Percentiles rank a stretch among this genome's conserved stretches.
phyloP scores from a whole-genome alignment of 2,797 vertebrate species.

The Acropternis orthonyx region DNA sequence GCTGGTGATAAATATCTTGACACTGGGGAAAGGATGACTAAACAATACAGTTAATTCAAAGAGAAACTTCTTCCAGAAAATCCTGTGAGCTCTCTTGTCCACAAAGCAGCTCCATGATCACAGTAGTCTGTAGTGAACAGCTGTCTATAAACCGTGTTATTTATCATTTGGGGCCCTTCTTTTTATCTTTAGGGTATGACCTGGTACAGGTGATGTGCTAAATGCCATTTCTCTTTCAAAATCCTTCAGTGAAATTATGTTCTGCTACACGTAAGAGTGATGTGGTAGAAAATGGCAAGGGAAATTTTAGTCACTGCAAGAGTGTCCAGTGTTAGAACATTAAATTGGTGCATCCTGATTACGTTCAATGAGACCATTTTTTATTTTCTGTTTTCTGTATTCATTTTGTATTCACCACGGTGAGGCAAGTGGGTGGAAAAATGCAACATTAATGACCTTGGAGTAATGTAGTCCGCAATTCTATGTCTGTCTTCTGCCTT shows the following conservation, averaged over 20 bases:
- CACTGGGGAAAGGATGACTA: fast-evolving
- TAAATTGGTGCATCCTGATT: not conserved
- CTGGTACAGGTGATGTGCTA: not conserved
- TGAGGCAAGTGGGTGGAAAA: not conserved
- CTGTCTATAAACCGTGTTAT: not conserved
- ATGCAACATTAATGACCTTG: not conserved
- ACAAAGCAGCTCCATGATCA: not conserved
- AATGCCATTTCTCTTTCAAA: not conserved
- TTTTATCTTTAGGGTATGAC: not conserved
- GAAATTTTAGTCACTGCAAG: not conserved
- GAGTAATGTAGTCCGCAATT: not conserved
- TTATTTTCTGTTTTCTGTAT: not conserved
- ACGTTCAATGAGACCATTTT: not conserved
- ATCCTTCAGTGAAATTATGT: not conserved
- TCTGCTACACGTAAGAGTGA: not conserved
- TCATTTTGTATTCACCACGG: not conserved
- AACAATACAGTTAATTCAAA: not conserved
- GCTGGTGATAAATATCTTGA: not conserved
- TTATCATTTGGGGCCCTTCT: not conserved
- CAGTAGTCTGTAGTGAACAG: not conserved
- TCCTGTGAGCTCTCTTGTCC: not conserved
- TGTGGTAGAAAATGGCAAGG: not conserved
- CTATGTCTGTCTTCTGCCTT: not conserved
- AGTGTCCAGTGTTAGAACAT: not conserved
- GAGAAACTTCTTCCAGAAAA: not conserved